These are phyloP conservation scores for Piscicola geometra DNA, from an alignment of 2,888 invertebrate species.

Conservation along the genomic window DNA sequence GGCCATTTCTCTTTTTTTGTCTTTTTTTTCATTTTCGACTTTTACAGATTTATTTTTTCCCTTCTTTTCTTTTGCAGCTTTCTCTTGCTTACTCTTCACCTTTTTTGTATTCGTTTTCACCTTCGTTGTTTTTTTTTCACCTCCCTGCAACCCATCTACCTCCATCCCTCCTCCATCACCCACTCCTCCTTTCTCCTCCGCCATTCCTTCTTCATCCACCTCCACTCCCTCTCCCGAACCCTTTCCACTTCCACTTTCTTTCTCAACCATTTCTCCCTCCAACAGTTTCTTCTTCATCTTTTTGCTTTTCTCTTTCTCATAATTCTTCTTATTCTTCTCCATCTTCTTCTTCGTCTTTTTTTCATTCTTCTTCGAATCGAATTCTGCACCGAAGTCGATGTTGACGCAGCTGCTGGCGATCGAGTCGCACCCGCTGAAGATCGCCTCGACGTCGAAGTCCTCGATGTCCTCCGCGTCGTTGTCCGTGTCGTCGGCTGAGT, in stretches of 20 bases:
- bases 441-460: constrained; percentile 9
- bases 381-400: neutral
- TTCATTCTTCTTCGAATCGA: neutral
- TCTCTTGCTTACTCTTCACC: neutral
- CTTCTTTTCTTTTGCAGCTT: neutral
- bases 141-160: too few species aligned
- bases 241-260: too few species aligned
- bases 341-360: neutral
- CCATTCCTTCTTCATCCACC: too few species aligned
- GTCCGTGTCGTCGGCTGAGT: neutral
- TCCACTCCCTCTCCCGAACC: too few species aligned
- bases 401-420: neutral
- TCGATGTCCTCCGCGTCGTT: neutral
- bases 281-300: neutral
- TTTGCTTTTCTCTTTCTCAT: neutral
- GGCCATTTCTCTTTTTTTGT: neutral
- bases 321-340: constrained; percentile 6
- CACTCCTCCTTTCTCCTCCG: too few species aligned
- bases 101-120: neutral
- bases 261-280: neutral
- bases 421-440: neutral
- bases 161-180: too few species aligned
- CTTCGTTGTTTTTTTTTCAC: too few species aligned
- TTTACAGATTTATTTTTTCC: neutral
- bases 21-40: neutral